These are phyloP conservation scores for Phaedon cochleariae DNA, from an alignment of 2,888 invertebrate species.

Conservation along the genomic window DNA sequence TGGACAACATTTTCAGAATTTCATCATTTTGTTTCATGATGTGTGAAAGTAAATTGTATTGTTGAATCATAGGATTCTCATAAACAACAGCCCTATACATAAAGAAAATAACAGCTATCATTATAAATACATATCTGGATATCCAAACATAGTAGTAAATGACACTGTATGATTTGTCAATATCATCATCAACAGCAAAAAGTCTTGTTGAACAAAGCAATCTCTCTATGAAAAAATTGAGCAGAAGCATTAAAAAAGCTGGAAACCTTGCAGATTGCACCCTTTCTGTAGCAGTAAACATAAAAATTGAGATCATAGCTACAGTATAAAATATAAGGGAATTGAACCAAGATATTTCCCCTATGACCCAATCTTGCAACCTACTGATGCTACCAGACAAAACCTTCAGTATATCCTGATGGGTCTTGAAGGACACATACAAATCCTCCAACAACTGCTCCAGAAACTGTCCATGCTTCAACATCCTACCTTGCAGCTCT, in stretches of 20 bases:
- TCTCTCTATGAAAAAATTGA: conserved; percentile 65
- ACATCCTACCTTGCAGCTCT: conserved; percentile 63
- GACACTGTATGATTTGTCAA: conserved; percentile 52
- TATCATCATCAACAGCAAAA: not conserved
- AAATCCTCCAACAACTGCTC: conserved; percentile 65
- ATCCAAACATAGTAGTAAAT: conserved; percentile 62
- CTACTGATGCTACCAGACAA: conserved; percentile 57
- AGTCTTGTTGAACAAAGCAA: conserved; percentile 49
- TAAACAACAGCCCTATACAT: conserved; percentile 57
- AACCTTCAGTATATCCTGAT: conserved; percentile 64
- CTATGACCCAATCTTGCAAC: conserved; percentile 69
- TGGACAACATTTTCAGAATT: conserved; percentile 44
- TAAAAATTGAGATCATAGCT: conserved; percentile 64
- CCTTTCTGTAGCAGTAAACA: conserved; percentile 67
- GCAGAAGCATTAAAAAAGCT: conserved; percentile 64
- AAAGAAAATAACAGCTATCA: conserved; percentile 55
- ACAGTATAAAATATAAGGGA: conserved; percentile 69
- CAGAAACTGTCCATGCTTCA: conserved; percentile 65
- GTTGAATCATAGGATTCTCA: conserved; percentile 60
- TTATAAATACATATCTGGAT: conserved; percentile 60
- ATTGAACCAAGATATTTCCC: conserved; percentile 72
- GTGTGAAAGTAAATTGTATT: conserved; percentile 60
- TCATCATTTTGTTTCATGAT: conserved; percentile 59
- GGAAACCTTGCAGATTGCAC: conserved; percentile 67
- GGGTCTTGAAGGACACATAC: conserved; percentile 64